Evolutionary conservation across 1,140 invertebrate genomes (phyloP), one percentile per base, ranked within the genome.

Genomic region (Trichonephila clavata): DNA sequence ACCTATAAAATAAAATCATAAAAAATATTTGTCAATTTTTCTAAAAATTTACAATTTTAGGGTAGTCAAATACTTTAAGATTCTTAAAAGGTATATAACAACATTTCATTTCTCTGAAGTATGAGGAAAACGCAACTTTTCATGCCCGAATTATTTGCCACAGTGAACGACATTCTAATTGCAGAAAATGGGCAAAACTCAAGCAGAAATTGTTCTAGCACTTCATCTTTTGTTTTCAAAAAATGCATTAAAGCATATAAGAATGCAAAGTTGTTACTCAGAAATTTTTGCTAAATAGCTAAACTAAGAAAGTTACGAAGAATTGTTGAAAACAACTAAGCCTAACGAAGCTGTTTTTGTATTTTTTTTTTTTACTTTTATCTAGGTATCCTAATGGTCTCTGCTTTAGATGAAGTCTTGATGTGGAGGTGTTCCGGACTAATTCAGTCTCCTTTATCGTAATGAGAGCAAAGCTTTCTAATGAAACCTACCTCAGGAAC

Each of bases 401-500:
- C 5, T 27, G 8, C 27, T 21, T 16, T 21, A 61, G 57, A 60
- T 60, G 27, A 57, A 63, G 60, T 14, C 65, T 24, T 68, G 65
- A 68, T 68, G 65, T 21, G 27, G 57, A 87, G 59, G 59, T 87
- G 86, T 71, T 71, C 39, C 86, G n/a, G 8, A 2, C 89, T 90
- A 90, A 81, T 90, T 90, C 61, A 61, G 68, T 61, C 59, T 21
- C 89, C 59, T 57, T 60, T 77, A 20, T 71, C 57, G 68, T 90
- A 90, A 90, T 90, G 89, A 90, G 68, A 90, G 60, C 77, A 71
- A 81, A 90, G 89, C 68, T 89, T 43, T 59, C 77, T 81, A 90
- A 81, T 71, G 89, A 90, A 80, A 90, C 24, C 63, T 32, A 81
- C 32, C 68, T 39, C 39, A 60, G 32, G 20, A 60, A 43, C 89